Base-by-base conservation (phyloP, 2,113 vertebrate species). In the Rhinolophus ferrumequinum region DNA sequence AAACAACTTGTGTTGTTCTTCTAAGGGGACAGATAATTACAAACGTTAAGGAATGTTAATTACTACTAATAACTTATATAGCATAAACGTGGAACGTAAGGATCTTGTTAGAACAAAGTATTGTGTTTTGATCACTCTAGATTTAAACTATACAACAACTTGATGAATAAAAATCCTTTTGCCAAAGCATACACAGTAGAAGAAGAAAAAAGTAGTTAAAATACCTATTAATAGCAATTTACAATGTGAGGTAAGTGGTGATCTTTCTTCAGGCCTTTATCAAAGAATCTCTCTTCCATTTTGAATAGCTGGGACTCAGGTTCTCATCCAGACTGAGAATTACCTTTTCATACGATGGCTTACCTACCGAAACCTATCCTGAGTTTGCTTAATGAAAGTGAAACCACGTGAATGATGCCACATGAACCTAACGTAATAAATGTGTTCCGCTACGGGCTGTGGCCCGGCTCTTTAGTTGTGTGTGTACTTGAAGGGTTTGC, bases 191-290 rank as follows among this genome's bases (percentile, higher is more conserved):
- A 67, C 22, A 58, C 38, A 47, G 7, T 69, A 18, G 14, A 56
- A 47, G 33, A 80, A 52, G 19, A 52, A 50, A 88, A 73, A 72
- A 73, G 22, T n/a, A 35, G 26, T 47, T 81, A 60, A 95, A 75
- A 88, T 93, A 14, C 18, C 60, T 80, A 35, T n/a, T 90, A 69
- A 26, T 76, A 35, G 26, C 5, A 69, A 0, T 62, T 82, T 35
- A 50, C 18, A 66, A 24, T 8, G 8, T 64, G 33, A 30, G 52
- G 19, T 24, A 28, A 30, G 47, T 67, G 26, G 62, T 26, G n/a
- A 19, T 16, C 35, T 81, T 64, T 56, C 30, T 87, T 92, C 15
- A 38, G 44, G 44, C 41, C 52, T 54, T 97, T 90, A 69, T 67
- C 50, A 85, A 72, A 47, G 47, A 64, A 38, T 58, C 47, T 73